Base-by-base conservation (phyloP, 2,888 invertebrate genomes). In the Coecobrya sp. region DNA sequence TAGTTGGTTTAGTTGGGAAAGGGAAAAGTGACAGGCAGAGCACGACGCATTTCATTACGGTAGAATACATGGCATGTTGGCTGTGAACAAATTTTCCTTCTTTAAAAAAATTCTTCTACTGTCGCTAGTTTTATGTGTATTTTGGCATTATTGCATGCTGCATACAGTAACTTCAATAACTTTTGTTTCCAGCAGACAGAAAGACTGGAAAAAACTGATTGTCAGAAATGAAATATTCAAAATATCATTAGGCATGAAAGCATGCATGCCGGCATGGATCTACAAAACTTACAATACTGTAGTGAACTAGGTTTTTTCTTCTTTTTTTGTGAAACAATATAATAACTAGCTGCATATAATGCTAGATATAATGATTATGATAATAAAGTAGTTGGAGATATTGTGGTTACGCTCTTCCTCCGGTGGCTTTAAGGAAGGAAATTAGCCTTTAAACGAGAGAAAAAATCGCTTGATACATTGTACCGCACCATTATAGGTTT, bases 161-260 rank as follows among this genome's bases (percentile, higher is more conserved):
- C 22, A 16, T n/a, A 7, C 52, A 52, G 16, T 25, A 25, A 8
- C 49, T 27, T 52, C 30, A 81, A 81, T 52, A 55, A 81, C 27
- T 81, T 62, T 30, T 55, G 52, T 81, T 81, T 81, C 81, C 55
- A 81, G 55, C 19, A 62, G 36, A 19, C 59, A n/a, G 19, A 16
- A 84, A 27, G 13, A 11, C 55, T 27, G 81, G 22, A 81, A 84
- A 52, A 52, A 86, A 86, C 73, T 73, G 73, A 87, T 79, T 87
- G 87, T 76, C 82, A 89, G 42, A 84, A 62, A 89, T 89, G 89
- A 89, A 89, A 89, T 89, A 89, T 89, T 89, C 68, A 89, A 89
- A 89, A 89, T 84, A 89, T 89, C 89, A 89, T 89, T 89, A 89
- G 70, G 62, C n/a, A 27, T 55, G 81, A 81, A 81, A 81, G 36